These are phyloP conservation scores for Phortica variegata DNA, from an alignment of 1,140 invertebrate genomes.

Conservation along the genomic window DNA sequence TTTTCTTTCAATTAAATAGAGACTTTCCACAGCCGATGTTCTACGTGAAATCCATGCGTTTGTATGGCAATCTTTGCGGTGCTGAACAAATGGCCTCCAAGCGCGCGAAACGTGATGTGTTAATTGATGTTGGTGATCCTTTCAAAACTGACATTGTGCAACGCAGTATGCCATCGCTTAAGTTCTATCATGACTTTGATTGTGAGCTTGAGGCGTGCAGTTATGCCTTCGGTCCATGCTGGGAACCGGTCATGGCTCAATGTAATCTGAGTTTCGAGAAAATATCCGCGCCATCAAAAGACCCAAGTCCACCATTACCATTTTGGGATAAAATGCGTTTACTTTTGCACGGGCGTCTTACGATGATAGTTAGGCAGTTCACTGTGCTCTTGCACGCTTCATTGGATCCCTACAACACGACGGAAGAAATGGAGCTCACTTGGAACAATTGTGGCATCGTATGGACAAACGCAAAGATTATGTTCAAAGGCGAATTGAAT, in stretches of 20 bases:
- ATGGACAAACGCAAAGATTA: conserved; percentile 91
- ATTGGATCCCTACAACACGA: conserved; percentile 96
- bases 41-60: conserved; percentile 75
- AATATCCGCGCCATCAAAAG: conserved; percentile 80
- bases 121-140: conserved; percentile 72
- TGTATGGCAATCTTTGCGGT: conserved; percentile 88
- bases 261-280: conserved; percentile 91
- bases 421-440: conserved; percentile 97
- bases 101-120: conserved; percentile 72
- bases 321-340: conserved; percentile 98
- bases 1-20: conserved; percentile 51
- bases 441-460: conserved; percentile 91
- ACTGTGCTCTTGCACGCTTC: conserved; percentile 91
- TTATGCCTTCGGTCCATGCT: conserved; percentile 96
- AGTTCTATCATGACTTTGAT: conserved; percentile 98
- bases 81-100: conserved; percentile 83
- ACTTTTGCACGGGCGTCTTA: conserved; percentile 88
- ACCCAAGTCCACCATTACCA: conserved; percentile 90
- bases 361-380: conserved; percentile 80
- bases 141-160: conserved; percentile 74
- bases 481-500: conserved; percentile 81
- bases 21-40: conserved; percentile 95
- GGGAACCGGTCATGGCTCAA: conserved; percentile 97
- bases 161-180: conserved; percentile 89
- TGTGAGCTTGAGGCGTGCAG: conserved; percentile 86